Conservation (phyloP, 37 sponge, comb jelly and placozoan genomes). For the Eunapius fragilis region DNA sequence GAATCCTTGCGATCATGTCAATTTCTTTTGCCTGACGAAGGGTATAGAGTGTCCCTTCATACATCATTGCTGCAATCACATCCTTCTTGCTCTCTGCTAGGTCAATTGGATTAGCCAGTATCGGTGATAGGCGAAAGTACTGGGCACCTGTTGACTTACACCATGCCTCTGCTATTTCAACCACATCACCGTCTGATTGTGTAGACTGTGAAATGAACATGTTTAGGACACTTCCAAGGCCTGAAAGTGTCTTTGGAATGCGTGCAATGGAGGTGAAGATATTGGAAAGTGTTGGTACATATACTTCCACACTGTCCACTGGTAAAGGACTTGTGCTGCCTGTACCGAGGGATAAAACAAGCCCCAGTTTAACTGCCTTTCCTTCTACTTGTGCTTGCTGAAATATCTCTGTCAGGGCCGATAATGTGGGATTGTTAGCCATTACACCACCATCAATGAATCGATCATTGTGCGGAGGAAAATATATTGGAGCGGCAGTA, state of each 20-base stretch:
- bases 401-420: constrained; percentile 18
- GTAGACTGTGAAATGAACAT: constrained; percentile 44
- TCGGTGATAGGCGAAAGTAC: constrained; percentile 35
- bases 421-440: constrained; percentile 61
- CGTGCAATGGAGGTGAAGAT: constrained; percentile 9
- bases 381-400: constrained; percentile 19
- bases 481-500: constrained; percentile 27
- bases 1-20: constrained; percentile 10
- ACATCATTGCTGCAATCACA: constrained; percentile 37
- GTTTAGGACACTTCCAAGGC: constrained; percentile 7
- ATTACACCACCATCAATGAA: constrained; percentile 53
- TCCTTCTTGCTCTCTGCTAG: constrained; percentile 14
- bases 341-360: constrained; percentile 31
- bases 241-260: constrained; percentile 7
- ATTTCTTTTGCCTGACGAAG: constrained; percentile 11
- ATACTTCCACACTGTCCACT: constrained; percentile 8
- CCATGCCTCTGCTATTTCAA: constrained; percentile 50
- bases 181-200: constrained; percentile 47
- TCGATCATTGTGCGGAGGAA: constrained; percentile 3
- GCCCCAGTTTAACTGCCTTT: background rate
- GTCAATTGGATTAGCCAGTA: constrained; percentile 20
- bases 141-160: constrained; percentile 19
- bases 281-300: constrained; percentile 6
- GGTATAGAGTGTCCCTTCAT: constrained; percentile 18
- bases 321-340: constrained; percentile 1